Conservation (phyloP, 2,113 vertebrate species). For the Mustela lutreola region DNA sequence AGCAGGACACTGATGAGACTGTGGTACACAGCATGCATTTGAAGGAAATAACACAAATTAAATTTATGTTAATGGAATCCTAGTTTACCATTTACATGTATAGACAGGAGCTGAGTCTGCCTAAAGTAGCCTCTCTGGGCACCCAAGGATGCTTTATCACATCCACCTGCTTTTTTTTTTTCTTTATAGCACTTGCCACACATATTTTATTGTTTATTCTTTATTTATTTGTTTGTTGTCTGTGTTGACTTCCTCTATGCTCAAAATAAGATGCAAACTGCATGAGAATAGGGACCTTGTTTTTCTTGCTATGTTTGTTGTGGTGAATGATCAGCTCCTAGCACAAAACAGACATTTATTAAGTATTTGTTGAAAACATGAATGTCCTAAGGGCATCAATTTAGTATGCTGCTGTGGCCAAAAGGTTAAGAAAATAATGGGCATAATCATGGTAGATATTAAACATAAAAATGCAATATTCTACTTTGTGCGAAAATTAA, state of each 20-base stretch:
- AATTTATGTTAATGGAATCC: background rate
- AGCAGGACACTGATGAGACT: background rate
- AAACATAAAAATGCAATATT: slow-evolving; percentile 22
- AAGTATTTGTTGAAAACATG: background rate
- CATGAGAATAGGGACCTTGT: background rate
- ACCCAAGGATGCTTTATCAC: background rate
- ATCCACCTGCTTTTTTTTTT: background rate
- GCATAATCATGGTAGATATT: background rate
- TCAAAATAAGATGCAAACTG: background rate
- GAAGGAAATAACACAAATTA: slow-evolving; percentile 16
- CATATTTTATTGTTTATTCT: background rate
- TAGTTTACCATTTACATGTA: background rate
- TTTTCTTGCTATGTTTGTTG: background rate
- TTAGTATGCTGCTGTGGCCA: background rate
- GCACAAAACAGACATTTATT: background rate
- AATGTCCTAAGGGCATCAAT: background rate
- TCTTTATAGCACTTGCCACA: slow-evolving; percentile 15
- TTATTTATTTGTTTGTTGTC: background rate
- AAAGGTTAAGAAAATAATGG: slow-evolving; percentile 10
- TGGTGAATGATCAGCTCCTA: background rate
- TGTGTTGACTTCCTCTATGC: background rate
- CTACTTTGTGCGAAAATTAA: background rate
- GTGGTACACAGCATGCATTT: background rate
- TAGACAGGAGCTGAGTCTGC: background rate
- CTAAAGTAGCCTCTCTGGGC: background rate